A percentile compares a stretch with the other conserved stretches of the same genome.
Evolutionary conservation across 92 coral and sea anemone genomes (phyloP).

Genomic region (Zoanthus solanderi): DNA sequence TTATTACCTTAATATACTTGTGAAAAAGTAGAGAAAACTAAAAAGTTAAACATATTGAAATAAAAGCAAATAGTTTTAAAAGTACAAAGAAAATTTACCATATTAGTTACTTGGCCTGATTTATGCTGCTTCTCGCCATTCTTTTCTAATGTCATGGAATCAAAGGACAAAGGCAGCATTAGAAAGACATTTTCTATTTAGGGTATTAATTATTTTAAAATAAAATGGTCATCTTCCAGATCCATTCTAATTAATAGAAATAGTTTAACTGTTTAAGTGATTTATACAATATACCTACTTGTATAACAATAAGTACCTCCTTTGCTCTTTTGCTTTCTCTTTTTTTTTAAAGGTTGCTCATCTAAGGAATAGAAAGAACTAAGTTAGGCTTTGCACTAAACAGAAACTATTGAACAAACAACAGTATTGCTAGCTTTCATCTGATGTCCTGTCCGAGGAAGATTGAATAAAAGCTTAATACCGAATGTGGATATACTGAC

Average conservation of each 20-base stretch:
- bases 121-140: neutral
- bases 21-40: too few relatives aligned
- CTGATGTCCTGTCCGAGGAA: too few relatives aligned
- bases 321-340: neutral
- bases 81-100: neutral
- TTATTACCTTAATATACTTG: too few relatives aligned
- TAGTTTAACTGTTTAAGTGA: too few relatives aligned
- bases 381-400: neutral
- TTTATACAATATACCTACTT: neutral
- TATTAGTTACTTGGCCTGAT: neutral
- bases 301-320: neutral
- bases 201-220: neutral
- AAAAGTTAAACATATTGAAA: too few relatives aligned
- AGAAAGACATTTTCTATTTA: neutral
- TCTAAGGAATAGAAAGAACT: neutral
- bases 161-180: neutral
- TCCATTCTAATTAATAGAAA: neutral
- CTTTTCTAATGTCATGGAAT: neutral
- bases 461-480: too few relatives aligned
- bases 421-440: neutral
- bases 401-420: neutral
- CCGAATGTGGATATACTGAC: too few relatives aligned
- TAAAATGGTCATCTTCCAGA: neutral
- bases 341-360: neutral
- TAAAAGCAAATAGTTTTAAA: too few relatives aligned